Base-by-base conservation (phyloP, 2,888 invertebrate species). In the Dryococelus australis region DNA sequence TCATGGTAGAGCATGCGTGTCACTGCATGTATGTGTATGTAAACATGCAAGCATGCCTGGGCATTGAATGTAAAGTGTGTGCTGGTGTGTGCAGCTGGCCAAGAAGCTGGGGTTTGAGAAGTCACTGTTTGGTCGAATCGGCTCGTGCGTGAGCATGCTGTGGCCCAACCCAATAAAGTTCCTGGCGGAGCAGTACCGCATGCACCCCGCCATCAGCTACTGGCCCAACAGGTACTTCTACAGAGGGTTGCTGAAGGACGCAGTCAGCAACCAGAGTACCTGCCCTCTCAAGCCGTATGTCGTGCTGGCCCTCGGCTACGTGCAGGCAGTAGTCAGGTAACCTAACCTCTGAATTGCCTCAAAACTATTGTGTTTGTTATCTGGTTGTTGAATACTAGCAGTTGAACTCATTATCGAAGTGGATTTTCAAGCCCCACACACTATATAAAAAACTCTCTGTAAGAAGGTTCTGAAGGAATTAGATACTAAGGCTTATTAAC, bases 141-240 rank as follows among this genome's bases (percentile, higher is more conserved):
- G 95, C 90, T 93, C 94, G 2, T 94, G 94, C 90, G 93, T 95
- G 87, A 93, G 93, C 87, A 91, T 91, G 3, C 92, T 93, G 90
- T 89, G 90, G 12, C 91, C 89, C 78, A 92, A 91, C 89, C 94
- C 94, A 0, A 93, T 95, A 13, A 92, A 94, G 89, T 92, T 94
- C 90, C 92, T 97, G 51, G 93, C 94, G 89, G 93, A 92, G 3
- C 98, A 98, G 92, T 98, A 98, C 92, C 94, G 98, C 89, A 98
- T 98, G 98, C 96, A 97, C 90, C 94, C 94, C 0, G 95, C 95
- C 87, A 98, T 98, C 89, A 95, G 96, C 3, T 92, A 93, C 87
- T 98, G 96, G 94, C 98, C 98, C 0, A 97, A 96, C 92, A 92
- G 93, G 78, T 94, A 94, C 84, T 96, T 97, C 92, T 97, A 97